Base-by-base conservation (phyloP, 2,113 vertebrate genomes). In the Antigone vipio region DNA sequence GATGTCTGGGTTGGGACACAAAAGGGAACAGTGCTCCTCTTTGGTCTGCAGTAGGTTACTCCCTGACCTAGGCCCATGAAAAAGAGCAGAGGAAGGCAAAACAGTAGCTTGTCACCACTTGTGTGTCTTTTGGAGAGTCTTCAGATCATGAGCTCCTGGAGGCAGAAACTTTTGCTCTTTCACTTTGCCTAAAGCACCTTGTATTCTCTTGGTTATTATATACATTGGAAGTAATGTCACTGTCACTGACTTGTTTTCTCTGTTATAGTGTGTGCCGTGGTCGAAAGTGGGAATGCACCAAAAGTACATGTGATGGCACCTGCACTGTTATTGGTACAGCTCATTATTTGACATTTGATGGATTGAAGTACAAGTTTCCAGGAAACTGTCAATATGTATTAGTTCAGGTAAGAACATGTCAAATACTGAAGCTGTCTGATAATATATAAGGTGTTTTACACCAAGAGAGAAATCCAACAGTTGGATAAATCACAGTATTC, bases 281-380 rank as follows among this genome's bases (percentile, higher is more conserved):
- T 63, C 98, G 99, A 92, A 99, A 98, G 95, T 99, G 99, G 99
- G 98, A 97, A 22, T 99, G 99, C 96, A 99, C 99, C 2, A 92
- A 98, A 44, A 98, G 96, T 1, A 62, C 95, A 5, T 99, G 99
- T 86, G 98, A 99, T 18, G 99, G 98, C 12, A 98, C 98, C 34
- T 99, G 99, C 91, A 98, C 97, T 18, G 97, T 97, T 1, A 94
- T 99, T 4, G 99, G 99, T 60, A 98, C 98, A 63, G 98, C 98
- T 2, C 99, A 99, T 96, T 99, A 99, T 97, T 95, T 99, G 93
- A 99, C 99, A 47, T 99, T 99, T 35, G 99, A 99, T 72, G 99
- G 99, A 52, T 40, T 99, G 83, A 98, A 98, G 64, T 99, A 99
- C 85, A 97, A 97, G 13, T 99, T 99, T 88, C 98, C 99, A 2